Percentiles rank a stretch among this genome's conserved stretches.
Evolutionary conservation across 2,888 invertebrate genomes (phyloP).

Genomic region (Seladonia tumulorum): DNA sequence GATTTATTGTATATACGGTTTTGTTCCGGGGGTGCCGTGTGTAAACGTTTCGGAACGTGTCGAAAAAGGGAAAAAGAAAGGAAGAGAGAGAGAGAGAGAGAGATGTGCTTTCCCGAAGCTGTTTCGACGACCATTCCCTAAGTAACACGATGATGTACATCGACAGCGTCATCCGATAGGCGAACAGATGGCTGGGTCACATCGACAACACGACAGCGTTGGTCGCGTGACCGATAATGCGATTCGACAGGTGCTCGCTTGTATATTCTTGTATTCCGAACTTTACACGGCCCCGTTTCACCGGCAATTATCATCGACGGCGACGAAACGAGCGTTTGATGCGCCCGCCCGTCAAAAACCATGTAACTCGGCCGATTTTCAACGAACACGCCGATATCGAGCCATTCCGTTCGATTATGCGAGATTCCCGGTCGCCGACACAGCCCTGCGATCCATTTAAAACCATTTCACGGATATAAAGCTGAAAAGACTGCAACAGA

Average conservation of each 20-base stretch:
- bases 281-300: slow-evolving; percentile 63
- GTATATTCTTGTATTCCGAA: slow-evolving; percentile 65
- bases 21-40: not conserved
- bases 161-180: slow-evolving; percentile 43
- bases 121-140: slow-evolving; percentile 10
- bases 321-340: slow-evolving; percentile 32
- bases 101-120: not conserved
- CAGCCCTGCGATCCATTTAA: not conserved
- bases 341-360: slow-evolving; percentile 28
- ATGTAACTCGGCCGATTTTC: slow-evolving; percentile 24
- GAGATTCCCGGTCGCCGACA: not conserved
- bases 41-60: not conserved
- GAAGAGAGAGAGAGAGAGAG: not conserved
- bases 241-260: slow-evolving; percentile 68
- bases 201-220: slow-evolving; percentile 48
- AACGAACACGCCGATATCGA: not conserved
- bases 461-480: not conserved
- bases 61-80: not conserved
- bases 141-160: slow-evolving; percentile 40
- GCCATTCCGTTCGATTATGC: slow-evolving; percentile 12
- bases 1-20: not conserved
- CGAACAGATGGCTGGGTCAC: slow-evolving; percentile 56
- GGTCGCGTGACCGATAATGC: slow-evolving; percentile 65
- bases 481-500: not conserved
- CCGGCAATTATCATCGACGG: slow-evolving; percentile 55